Evolutionary conservation across 1,140 invertebrate genomes (phyloP).

Genomic region (Druon quercuslanigerum): DNA sequence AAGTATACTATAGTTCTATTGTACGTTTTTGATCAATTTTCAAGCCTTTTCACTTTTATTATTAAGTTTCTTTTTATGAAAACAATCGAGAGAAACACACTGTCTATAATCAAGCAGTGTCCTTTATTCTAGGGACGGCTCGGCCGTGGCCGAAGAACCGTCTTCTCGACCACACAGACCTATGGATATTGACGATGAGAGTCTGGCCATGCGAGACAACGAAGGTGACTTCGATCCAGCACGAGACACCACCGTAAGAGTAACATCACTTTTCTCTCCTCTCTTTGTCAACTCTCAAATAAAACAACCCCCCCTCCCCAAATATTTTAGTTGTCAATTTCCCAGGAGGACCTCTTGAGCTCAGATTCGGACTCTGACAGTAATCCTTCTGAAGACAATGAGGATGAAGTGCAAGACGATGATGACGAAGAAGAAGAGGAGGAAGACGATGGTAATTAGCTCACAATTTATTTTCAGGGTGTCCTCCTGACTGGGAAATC

Average conservation of each 20-base stretch:
- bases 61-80: conserved; percentile 7
- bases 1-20: too few species aligned
- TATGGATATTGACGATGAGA: conserved; percentile 74
- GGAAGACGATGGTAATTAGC: conserved; percentile 71
- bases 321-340: conserved; percentile 42
- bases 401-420: conserved; percentile 77
- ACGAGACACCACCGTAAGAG: conserved; percentile 72
- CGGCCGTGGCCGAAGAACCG: conserved; percentile 69
- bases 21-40: background rate
- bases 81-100: conserved; percentile 49
- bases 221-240: conserved; percentile 71
- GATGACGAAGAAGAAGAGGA: conserved; percentile 80
- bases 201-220: conserved; percentile 66
- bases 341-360: conserved; percentile 77
- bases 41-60: conserved; percentile 8
- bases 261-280: conserved; percentile 50
- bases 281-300: conserved; percentile 35
- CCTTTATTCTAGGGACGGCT: conserved; percentile 71
- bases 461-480: background rate
- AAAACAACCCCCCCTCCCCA: conserved; percentile 28
- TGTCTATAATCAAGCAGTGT: conserved; percentile 75
- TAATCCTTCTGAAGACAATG: conserved; percentile 75
- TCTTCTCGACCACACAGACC: conserved; percentile 70
- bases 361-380: conserved; percentile 77
- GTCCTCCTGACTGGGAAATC: too few species aligned